These are phyloP conservation scores for Hydrophis major DNA, from an alignment of 2,797 vertebrate species.

Conservation along the genomic window DNA sequence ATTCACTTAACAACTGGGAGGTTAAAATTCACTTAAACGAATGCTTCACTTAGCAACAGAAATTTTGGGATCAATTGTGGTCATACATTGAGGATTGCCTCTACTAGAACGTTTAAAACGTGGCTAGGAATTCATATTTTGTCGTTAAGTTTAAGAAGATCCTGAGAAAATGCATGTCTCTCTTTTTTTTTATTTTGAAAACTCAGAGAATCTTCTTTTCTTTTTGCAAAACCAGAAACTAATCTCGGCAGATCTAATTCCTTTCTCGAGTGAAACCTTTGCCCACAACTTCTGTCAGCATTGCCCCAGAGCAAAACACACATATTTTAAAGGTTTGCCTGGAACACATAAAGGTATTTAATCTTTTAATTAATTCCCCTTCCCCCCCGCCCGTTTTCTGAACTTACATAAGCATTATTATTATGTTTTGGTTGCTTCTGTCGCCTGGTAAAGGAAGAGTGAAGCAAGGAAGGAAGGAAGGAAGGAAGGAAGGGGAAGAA, in stretches of 20 bases:
- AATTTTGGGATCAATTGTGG: no score
- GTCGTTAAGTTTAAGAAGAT: neutral
- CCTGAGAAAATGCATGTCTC: neutral
- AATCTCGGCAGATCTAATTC: constrained; percentile 27
- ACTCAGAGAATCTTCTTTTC: constrained; percentile 8
- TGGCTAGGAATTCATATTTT: constrained; percentile 13
- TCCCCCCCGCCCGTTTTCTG: constrained; percentile 37
- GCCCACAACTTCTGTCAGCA: constrained; percentile 46
- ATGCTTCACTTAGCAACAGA: no score
- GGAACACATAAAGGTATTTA: constrained; percentile 29
- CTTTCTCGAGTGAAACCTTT: constrained; percentile 41
- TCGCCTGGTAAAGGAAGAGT: constrained; percentile 72
- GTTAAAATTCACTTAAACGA: no score
- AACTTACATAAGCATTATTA: constrained; percentile 34
- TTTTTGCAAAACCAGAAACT: constrained; percentile 20
- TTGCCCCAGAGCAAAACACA: constrained; percentile 57
- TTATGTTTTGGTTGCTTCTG: constrained; percentile 63
- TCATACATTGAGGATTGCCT: no score
- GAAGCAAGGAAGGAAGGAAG: neutral
- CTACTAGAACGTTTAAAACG: constrained; percentile 17
- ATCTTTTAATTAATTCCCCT: constrained; percentile 48
- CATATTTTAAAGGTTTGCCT: constrained; percentile 43
- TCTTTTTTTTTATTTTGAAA: neutral
- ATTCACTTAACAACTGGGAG: no score
- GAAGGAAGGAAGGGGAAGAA: neutral